These are phyloP conservation scores for Eristalis tenax DNA, from an alignment of 2,888 invertebrate genomes.

Conservation along the genomic window DNA sequence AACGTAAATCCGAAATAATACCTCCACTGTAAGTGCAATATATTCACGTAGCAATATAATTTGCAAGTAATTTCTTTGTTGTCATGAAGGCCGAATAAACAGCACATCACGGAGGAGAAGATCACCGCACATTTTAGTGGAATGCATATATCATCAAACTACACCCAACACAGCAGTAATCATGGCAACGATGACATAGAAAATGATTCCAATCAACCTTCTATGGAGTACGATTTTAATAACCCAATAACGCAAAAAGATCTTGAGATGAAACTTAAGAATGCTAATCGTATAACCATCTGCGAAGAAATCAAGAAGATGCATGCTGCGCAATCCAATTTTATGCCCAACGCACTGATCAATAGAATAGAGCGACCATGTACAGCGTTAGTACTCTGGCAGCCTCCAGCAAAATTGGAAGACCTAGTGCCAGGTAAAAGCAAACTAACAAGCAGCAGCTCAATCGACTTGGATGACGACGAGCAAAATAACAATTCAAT, in stretches of 20 bases:
- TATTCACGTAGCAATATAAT: not conserved
- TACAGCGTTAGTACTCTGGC: slow-evolving; percentile 91
- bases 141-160: slow-evolving; percentile 86
- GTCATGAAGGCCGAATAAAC: slow-evolving; percentile 84
- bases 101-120: slow-evolving; percentile 91
- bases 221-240: slow-evolving; percentile 59
- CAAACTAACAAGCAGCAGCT: not conserved
- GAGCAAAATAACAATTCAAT: slow-evolving; percentile 50
- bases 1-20: slow-evolving; percentile 78
- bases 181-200: not conserved
- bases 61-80: not conserved
- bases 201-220: slow-evolving; percentile 66
- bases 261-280: slow-evolving; percentile 79
- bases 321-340: slow-evolving; percentile 82
- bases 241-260: slow-evolving; percentile 77
- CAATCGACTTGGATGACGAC: slow-evolving; percentile 43
- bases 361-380: slow-evolving; percentile 87
- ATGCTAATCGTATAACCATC: slow-evolving; percentile 84
- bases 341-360: slow-evolving; percentile 86
- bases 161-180: slow-evolving; percentile 73
- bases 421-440: slow-evolving; percentile 47
- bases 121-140: slow-evolving; percentile 91
- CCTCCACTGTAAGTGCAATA: slow-evolving; percentile 83
- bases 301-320: slow-evolving; percentile 88
- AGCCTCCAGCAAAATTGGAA: slow-evolving; percentile 85